Evolutionary conservation across 1,140 invertebrate species (phyloP).

Genomic region (Drosophila triauraria): DNA sequence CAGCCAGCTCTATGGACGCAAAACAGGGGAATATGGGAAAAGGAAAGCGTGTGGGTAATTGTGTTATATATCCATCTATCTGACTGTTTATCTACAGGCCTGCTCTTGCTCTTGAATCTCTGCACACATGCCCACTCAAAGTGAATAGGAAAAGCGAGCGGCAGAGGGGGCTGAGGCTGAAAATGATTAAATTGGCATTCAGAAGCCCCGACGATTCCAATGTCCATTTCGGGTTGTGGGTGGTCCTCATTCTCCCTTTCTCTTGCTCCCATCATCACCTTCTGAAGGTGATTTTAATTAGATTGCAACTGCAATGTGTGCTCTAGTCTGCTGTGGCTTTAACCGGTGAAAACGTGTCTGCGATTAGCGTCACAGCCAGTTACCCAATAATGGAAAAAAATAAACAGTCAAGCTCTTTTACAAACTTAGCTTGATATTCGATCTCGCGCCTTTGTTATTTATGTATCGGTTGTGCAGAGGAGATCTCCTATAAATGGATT

Average conservation of each 20-base stretch:
- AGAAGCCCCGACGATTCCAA: conserved; percentile 18
- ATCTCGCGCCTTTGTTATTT: conserved; percentile 15
- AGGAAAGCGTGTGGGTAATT: conserved; percentile 29
- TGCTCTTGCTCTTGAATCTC: conserved; percentile 28
- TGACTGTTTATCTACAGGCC: conserved; percentile 6
- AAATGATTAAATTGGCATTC: conserved; percentile 49
- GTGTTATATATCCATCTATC: conserved; percentile 7
- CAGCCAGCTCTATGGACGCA: conserved; percentile 9
- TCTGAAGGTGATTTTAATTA: conserved; percentile 78
- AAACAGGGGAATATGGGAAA: conserved; percentile 6
- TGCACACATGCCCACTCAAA: conserved; percentile 15
- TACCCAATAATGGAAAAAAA: conserved; percentile 30
- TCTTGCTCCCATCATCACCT: conserved; percentile 42
- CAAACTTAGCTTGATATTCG: conserved; percentile 13
- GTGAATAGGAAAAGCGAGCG: conserved; percentile 10
- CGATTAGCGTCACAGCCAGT: conserved; percentile 45
- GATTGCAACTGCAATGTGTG: conserved; percentile 55
- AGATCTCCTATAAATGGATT: background rate
- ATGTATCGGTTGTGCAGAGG: conserved; percentile 1
- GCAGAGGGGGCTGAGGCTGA: background rate
- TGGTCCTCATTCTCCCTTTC: background rate
- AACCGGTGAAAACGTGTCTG: conserved; percentile 37
- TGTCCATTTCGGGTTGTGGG: conserved; percentile 4
- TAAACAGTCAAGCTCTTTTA: conserved; percentile 10
- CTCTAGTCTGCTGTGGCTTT: conserved; percentile 16